Base-by-base conservation (phyloP, 2,888 invertebrate species). In the Drosophila flavopinicola region DNA sequence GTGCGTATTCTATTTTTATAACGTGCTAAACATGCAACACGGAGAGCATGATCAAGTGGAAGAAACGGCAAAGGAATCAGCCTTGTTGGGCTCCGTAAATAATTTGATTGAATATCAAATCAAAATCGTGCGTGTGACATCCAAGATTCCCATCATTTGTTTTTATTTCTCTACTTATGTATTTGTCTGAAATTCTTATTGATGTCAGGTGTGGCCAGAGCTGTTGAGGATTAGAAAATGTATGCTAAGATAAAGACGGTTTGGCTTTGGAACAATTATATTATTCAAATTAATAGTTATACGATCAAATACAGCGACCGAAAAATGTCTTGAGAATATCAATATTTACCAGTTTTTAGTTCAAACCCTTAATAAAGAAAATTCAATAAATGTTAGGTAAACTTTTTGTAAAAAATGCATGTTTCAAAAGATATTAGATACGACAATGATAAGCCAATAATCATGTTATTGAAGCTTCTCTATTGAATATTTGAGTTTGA, bases 101-200 rank as follows among this genome's bases (percentile, higher is more conserved):
- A 75, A 69, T 69, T 75, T 66, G 75, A 75, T 74, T 75, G 75
- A 75, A 69, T 60, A 78, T 48, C 53, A 59, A 59, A 53, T 76
- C 41, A 47, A 33, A 67, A 48, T 60, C 54, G 54, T 60, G 49
- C 53, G 54, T 39, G 6, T n/a, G 39, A 17, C 32, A 20, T 20
- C 15, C 24, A 9, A 29, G 13, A 13, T 15, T 52, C 11, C 13
- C 51, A 42, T 47, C 25, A 15, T 23, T 52, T 38, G 24, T 41
- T 17, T 15, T 6, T 37, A 11, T 17, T 6, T 30, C 6, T 41
- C 2, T 33, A 2, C 37, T 6, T n/a, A 5, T 15, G 6, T 20
- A 6, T 33, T 1, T 44, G 6, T 9, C 17, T 52, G 11, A 17
- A 17, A 0, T 17, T 6, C 2, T 5, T 9, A 17, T 39, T 20